Evolutionary conservation across 2,888 invertebrate species (phyloP).

Genomic region (Sylvicola cinctus): DNA sequence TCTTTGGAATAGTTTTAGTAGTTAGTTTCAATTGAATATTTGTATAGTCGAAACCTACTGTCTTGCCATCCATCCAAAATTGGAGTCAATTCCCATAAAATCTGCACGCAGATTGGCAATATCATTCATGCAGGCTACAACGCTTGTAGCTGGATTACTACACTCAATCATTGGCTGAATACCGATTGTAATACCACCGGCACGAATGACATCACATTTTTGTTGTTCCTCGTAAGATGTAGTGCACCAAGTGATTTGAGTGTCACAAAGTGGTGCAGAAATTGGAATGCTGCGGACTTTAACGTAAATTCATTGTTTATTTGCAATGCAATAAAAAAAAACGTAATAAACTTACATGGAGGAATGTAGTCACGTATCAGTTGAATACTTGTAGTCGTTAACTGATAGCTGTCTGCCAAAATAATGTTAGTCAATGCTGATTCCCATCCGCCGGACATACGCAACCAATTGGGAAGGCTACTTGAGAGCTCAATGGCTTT

Average conservation of each 20-base stretch:
- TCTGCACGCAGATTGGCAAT: conserved; percentile 31
- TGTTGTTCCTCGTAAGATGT: conserved; percentile 27
- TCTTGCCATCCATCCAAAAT: conserved; percentile 40
- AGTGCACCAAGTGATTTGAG: conserved; percentile 37
- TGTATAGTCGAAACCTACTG: conserved; percentile 26
- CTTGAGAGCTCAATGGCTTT: conserved; percentile 8
- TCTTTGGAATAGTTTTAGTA: conserved; percentile 18
- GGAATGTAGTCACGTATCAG: conserved; percentile 7
- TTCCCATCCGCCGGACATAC: conserved; percentile 7
- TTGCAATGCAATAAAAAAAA: too few relatives aligned
- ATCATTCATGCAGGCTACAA: conserved; percentile 32
- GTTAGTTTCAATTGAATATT: neutral
- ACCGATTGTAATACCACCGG: conserved; percentile 32
- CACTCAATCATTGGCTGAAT: conserved; percentile 32
- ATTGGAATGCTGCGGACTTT: conserved; percentile 12
- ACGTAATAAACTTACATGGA: conserved; percentile 5
- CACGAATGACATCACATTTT: conserved; percentile 39
- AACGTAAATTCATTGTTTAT: too few relatives aligned
- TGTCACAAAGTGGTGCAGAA: conserved; percentile 7
- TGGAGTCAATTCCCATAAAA: conserved; percentile 36
- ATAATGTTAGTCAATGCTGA: conserved; percentile 12
- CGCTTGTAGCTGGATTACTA: conserved; percentile 27
- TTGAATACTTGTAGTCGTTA: conserved; percentile 6
- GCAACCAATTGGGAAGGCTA: conserved; percentile 12
- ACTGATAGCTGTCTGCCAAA: conserved; percentile 5